Evolutionary conservation across 1,140 invertebrate species (phyloP).

Genomic region (Scylla paramamosain): DNA sequence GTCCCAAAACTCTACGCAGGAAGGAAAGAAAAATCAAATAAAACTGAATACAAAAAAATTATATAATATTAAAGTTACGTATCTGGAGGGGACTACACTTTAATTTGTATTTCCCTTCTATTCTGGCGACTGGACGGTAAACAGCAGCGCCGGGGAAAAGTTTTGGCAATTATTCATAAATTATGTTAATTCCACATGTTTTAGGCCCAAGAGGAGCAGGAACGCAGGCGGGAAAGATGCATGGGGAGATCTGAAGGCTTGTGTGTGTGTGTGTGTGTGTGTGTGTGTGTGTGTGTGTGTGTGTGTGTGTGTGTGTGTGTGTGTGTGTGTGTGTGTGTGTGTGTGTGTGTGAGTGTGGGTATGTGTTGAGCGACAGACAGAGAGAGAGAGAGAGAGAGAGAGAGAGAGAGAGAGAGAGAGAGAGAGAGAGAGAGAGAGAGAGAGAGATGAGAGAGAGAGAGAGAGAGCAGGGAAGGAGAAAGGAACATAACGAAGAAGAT

Average conservation of each 20-base stretch:
- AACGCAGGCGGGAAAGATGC: neutral
- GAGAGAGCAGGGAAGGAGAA: conserved; percentile 8
- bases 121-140: neutral
- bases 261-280: no score
- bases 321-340: no score
- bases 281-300: no score
- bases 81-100: no score
- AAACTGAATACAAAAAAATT: no score
- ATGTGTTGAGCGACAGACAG: neutral
- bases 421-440: conserved; percentile 16
- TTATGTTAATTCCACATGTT: neutral
- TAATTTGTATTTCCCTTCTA: neutral
- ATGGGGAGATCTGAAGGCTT: neutral
- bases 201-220: neutral
- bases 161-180: conserved; percentile 16
- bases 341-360: no score
- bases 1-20: neutral
- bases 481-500: neutral
- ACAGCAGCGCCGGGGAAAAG: neutral
- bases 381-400: conserved; percentile 45
- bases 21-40: neutral
- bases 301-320: no score
- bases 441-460: conserved; percentile 18
- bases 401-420: conserved; percentile 57
- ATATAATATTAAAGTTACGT: no score